Percentiles rank a stretch among this genome's conserved stretches.
These are phyloP conservation scores for Spizaetus ornatus DNA, from an alignment of 2,113 vertebrate species.

Conservation along the genomic window DNA sequence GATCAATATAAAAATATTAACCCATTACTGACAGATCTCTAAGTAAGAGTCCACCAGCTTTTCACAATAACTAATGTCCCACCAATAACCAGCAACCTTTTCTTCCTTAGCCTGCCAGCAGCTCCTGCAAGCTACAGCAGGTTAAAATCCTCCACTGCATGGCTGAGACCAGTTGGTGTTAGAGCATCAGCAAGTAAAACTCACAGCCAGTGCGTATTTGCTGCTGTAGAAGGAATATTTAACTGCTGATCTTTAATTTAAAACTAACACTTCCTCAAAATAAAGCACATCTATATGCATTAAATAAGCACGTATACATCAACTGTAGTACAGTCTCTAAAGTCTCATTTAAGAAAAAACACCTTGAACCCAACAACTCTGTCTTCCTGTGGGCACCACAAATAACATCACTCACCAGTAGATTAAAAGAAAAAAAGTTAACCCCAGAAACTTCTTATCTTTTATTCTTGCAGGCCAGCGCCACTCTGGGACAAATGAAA, in stretches of 20 bases:
- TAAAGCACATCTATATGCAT: conserved; percentile 2
- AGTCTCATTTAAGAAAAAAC: background rate
- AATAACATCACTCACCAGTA: background rate
- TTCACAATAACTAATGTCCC: background rate
- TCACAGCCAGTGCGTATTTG: background rate
- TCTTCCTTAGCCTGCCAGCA: background rate
- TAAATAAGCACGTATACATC: background rate
- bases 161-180: background rate
- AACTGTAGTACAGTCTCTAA: background rate
- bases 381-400: background rate
- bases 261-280: conserved; percentile 49
- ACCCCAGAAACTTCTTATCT: background rate
- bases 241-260: conserved; percentile 24
- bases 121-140: background rate
- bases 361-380: background rate
- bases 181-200: background rate
- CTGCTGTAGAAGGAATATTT: background rate
- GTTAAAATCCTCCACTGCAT: background rate
- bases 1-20: background rate
- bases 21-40: background rate
- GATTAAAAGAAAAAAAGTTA: background rate
- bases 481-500: background rate
- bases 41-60: background rate
- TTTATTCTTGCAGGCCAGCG: background rate
- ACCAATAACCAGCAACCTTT: background rate